Base-by-base conservation (phyloP, 2,797 vertebrate species). In the Leptoclinus maculatus region DNA sequence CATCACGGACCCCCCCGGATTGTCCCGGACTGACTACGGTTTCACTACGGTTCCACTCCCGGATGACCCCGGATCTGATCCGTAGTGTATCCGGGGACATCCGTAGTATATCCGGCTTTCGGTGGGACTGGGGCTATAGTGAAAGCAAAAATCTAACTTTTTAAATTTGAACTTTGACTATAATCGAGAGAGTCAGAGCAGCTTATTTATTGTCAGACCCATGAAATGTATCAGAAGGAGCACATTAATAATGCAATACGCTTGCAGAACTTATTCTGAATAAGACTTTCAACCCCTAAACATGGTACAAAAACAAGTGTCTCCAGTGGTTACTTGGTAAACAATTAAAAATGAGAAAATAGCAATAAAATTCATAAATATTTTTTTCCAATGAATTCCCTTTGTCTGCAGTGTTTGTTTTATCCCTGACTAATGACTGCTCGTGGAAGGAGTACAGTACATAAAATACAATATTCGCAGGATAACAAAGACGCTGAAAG, bases 351-450 rank as follows among this genome's bases (percentile, higher is more conserved):
- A n/a, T n/a, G n/a, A n/a, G n/a, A n/a, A n/a, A n/a, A n/a, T n/a
- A n/a, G n/a, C n/a, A n/a, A n/a, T n/a, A n/a, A n/a, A n/a, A n/a
- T n/a, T n/a, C n/a, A 84, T 71, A 75, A 62, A 80, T 36, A 2
- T 68, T n/a, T 17, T 71, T 76, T 41, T 78, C n/a, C 34, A 58
- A 75, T 85, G 11, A 83, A 85, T 86, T 77, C 74, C 36, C 39
- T 73, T 79, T 78, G 54, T 78, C 57, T 71, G 74, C 51, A 59
- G 68, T 68, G 49, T 73, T 84, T 82, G 70, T 87, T 83, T 85
- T 74, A 70, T 73, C 67, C 23, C 39, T 66, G 63, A 71, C 60
- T 74, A 74, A 86, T 71, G 56, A 74, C 49, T 27, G 32, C 69
- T 76, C 29, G 41, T 57, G 36, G 19, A 73, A 32, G 65, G 34